phyloP scores from a whole-genome alignment of 1,140 invertebrate genomes.

The Drosophila ambigua region DNA sequence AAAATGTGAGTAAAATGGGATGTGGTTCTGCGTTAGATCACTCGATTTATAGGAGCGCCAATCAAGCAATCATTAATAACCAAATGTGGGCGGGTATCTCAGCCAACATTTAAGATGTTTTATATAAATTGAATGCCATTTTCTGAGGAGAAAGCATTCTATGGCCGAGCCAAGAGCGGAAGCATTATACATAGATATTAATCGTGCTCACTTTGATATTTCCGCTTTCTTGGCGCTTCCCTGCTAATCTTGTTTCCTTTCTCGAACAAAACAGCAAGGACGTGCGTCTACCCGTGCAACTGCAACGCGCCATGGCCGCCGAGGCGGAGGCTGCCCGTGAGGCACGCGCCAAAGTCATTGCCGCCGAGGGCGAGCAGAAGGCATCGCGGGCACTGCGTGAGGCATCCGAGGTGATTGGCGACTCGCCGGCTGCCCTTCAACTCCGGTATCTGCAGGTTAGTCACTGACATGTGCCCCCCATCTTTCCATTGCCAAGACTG shows the following conservation, averaged over 20 bases:
- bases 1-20: conserved; percentile 49
- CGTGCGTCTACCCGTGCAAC: conserved; percentile 93
- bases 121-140: not conserved
- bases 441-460: conserved; percentile 82
- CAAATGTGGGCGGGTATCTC: no score
- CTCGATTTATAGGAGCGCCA: conserved; percentile 1
- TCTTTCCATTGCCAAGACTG: not conserved
- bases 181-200: conserved; percentile 5
- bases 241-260: conserved; percentile 61
- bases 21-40: conserved; percentile 16
- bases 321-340: conserved; percentile 95
- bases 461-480: conserved; percentile 8
- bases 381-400: conserved; percentile 95
- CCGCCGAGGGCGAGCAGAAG: conserved; percentile 94
- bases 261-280: conserved; percentile 90
- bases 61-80: no score
- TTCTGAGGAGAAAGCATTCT: not conserved
- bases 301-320: conserved; percentile 96
- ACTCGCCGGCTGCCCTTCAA: conserved; percentile 95
- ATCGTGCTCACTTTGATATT: conserved; percentile 14
- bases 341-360: conserved; percentile 92
- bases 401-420: conserved; percentile 95
- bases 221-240: conserved; percentile 14
- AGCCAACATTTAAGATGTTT: not conserved
- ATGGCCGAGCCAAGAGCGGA: no score